Base-by-base conservation (phyloP, 2,113 vertebrate genomes). In the Oplegnathus fasciatus region DNA sequence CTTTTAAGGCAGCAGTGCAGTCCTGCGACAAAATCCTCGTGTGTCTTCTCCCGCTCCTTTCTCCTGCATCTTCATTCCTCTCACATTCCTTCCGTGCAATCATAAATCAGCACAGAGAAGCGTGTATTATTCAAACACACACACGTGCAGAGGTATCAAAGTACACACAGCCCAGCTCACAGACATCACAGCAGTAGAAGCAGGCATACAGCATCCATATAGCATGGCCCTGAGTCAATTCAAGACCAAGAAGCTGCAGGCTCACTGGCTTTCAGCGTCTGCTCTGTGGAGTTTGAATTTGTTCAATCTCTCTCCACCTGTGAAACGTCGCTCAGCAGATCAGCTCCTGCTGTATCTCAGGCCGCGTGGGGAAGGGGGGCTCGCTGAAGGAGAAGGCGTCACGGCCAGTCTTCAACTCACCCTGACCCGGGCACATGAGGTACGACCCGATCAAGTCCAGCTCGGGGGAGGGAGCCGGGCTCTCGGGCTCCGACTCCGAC, bases 301-400 rank as follows among this genome's bases (percentile, higher is more conserved):
- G 2, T 18, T 9, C 28, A 46, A 26, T 84, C 71, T 65, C 37
- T 80, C 37, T 64, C 73, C 50, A 28, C 61, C 66, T 26, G 34
- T 4, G 13, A 76, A 37, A 10, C 15, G 2, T 40, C 42, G 26
- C 37, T 96, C 93, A 97, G 91, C 94, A 97, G 83, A 96, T 95
- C 61, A 96, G 86, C 86, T 95, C 95, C 66, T 95, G 95, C 89
- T 96, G 91, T 24, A 96, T 96, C 76, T 97, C 95, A 0, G 94
- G 86, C 4, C 91, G 89, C 0, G 92, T 91, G 52, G 86, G 86
- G 52, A 95, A 96, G 2, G 89, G 89, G 0, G 95, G 61, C 71
- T 96, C 94, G 2, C 88, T 70, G 77, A 96, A 96, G 60, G 90
- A 93, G 88, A 96, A 97, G 68, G 94, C 40, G 30, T 89, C 88